Percentiles rank a stretch among this genome's conserved stretches.
Conservation (phyloP, 2,113 vertebrate genomes). For the Calypte anna region DNA sequence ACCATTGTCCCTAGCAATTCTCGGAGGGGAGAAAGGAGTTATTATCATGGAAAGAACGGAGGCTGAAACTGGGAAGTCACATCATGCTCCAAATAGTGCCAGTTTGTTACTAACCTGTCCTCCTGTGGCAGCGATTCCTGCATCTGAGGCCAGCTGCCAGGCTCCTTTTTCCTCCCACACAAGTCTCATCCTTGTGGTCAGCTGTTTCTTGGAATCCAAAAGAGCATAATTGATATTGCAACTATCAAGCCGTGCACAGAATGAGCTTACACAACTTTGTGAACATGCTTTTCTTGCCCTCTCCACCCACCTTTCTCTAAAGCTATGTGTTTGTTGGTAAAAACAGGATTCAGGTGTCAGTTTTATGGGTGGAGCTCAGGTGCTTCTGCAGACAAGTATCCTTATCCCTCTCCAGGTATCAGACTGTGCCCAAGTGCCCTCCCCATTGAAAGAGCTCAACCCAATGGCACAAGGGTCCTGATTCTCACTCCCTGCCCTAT, state of each 20-base stretch:
- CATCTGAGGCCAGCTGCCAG: not conserved
- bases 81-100: not conserved
- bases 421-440: not conserved
- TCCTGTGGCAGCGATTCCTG: not conserved
- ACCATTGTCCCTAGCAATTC: not conserved
- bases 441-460: not conserved
- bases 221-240: conserved; percentile 53
- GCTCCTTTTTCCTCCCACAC: conserved; percentile 48
- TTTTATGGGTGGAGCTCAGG: conserved; percentile 8
- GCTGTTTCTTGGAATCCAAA: conserved; percentile 54
- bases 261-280: conserved; percentile 44
- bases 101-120: conserved; percentile 55
- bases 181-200: conserved; percentile 55
- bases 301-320: conserved; percentile 39
- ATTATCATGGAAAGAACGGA: not conserved
- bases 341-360: conserved; percentile 18
- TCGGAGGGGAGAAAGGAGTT: not conserved
- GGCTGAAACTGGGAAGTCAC: not conserved
- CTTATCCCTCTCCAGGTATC: not conserved
- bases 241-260: not conserved
- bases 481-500: not conserved
- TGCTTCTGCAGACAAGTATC: not conserved
- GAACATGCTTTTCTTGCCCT: conserved; percentile 60
- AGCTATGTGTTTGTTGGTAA: conserved; percentile 8
- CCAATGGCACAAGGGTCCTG: fast-evolving